These are phyloP conservation scores for Ctena decussata DNA, from an alignment of 2,888 invertebrate species.

Conservation along the genomic window DNA sequence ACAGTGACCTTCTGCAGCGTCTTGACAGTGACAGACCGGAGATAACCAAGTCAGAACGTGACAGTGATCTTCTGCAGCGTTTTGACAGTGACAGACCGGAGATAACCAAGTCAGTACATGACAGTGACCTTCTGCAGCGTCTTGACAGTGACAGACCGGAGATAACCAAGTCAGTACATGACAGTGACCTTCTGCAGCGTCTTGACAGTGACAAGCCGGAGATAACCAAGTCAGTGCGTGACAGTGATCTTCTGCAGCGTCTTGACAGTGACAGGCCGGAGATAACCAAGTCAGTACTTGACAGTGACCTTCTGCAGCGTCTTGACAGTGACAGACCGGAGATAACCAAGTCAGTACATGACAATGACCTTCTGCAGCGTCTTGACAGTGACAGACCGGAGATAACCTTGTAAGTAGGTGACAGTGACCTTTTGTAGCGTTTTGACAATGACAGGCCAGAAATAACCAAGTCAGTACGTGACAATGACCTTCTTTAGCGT, in stretches of 20 bases:
- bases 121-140: slow-evolving; percentile 1
- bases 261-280: background rate
- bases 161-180: background rate
- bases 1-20: slow-evolving; percentile 18
- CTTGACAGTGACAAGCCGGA: slow-evolving; percentile 28
- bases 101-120: background rate
- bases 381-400: background rate
- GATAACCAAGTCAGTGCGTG: background rate
- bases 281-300: background rate
- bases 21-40: slow-evolving; percentile 16
- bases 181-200: slow-evolving; percentile 17
- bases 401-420: background rate
- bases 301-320: background rate
- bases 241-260: background rate
- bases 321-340: background rate
- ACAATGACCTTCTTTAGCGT: slow-evolving; percentile 21
- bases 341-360: background rate
- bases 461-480: background rate
- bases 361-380: background rate
- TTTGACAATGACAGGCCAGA: background rate
- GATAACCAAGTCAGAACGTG: background rate
- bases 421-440: background rate
- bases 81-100: background rate
- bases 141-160: slow-evolving; percentile 13
- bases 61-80: background rate